A percentile compares a stretch with the other conserved stretches of the same genome.
phyloP scores from a whole-genome alignment of 30 jellyfish, hydroid and myxozoan genomes.

The Cassiopea xamachana region DNA sequence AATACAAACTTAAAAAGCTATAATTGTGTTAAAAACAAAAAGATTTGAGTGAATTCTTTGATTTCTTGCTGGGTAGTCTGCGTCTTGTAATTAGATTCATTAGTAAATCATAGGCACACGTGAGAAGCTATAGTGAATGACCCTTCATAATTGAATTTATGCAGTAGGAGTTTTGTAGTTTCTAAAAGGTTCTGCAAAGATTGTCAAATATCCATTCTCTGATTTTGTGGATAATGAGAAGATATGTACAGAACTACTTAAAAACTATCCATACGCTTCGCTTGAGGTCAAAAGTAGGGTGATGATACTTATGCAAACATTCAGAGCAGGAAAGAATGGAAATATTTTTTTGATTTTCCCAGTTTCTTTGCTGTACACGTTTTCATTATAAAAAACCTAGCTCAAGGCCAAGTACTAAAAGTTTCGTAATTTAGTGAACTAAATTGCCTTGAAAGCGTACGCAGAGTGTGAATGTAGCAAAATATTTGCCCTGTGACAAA shows the following conservation, averaged over 20 bases:
- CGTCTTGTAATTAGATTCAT: neutral
- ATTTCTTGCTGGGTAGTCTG: neutral
- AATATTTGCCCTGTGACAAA: no score
- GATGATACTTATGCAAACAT: no score
- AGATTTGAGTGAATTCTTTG: neutral
- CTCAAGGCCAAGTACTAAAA: no score
- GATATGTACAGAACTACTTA: neutral
- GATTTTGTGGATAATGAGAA: neutral
- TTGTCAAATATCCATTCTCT: neutral
- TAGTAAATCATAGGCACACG: neutral
- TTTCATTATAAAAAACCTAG: no score
- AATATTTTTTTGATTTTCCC: no score
- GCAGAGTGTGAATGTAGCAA: no score
- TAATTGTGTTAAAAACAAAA: conserved; percentile 5
- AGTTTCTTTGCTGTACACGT: no score
- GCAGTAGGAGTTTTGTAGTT: neutral
- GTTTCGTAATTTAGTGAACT: no score
- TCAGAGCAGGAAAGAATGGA: no score
- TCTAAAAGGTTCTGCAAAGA: neutral
- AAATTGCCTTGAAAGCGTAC: no score
- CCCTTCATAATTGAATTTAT: neutral
- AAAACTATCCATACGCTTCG: neutral
- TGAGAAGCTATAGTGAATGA: neutral
- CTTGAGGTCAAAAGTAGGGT: neutral
- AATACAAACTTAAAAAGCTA: neutral